These are phyloP conservation scores for Polypterus senegalus DNA, from an alignment of 2,113 vertebrate genomes.

Conservation along the genomic window DNA sequence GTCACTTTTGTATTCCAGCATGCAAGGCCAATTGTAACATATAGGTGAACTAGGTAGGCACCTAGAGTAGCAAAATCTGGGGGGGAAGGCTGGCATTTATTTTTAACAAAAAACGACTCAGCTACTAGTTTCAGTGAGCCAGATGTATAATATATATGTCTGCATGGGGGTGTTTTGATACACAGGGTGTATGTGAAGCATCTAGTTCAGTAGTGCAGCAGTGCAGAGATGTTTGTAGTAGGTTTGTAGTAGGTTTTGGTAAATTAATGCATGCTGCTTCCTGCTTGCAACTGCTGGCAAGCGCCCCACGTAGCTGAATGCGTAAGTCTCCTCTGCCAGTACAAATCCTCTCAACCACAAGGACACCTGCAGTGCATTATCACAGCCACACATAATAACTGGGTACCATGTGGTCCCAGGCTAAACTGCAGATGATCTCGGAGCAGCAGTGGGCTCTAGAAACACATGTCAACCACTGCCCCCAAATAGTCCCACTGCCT, in stretches of 20 bases:
- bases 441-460: constrained; percentile 10
- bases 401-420: constrained; percentile 9
- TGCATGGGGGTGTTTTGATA: constrained; percentile 7
- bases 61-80: too few species aligned
- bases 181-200: constrained; percentile 9
- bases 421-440: constrained; percentile 14
- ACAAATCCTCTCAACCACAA: neutral
- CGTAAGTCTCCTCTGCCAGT: constrained; percentile 3
- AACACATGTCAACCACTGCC: constrained; percentile 13
- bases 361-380: constrained; percentile 10
- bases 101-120: too few species aligned
- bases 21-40: too few species aligned
- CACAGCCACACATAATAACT: constrained; percentile 16
- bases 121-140: too few species aligned
- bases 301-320: neutral
- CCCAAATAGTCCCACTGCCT: constrained; percentile 15
- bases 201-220: constrained; percentile 12
- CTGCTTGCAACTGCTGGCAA: constrained; percentile 2
- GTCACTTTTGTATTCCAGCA: too few species aligned
- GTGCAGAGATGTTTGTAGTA: constrained; percentile 6
- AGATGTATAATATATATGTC: neutral
- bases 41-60: too few species aligned
- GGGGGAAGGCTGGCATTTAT: too few species aligned
- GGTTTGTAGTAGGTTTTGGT: too few species aligned
- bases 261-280: neutral